phyloP scores from a whole-genome alignment of 53 echinoderm and acorn worm species.

The Apostichopus leukothele region DNA sequence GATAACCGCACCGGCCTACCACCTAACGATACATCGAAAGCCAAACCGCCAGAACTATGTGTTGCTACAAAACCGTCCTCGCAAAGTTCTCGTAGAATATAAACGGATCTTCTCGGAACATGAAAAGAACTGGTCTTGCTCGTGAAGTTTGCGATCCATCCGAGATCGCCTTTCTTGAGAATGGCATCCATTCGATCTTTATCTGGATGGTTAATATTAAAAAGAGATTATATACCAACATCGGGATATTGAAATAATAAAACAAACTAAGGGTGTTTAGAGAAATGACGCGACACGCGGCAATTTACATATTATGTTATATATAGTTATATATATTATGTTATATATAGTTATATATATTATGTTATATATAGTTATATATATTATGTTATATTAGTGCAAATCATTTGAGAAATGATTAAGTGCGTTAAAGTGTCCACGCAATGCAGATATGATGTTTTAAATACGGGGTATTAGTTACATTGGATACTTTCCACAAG shows the following conservation, averaged over 20 bases:
- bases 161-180: neutral
- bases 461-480: too few species aligned
- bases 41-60: constrained; percentile 5
- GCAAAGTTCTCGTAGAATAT: constrained; percentile 25
- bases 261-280: neutral
- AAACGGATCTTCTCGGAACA: neutral
- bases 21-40: constrained; percentile 35
- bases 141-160: constrained; percentile 4
- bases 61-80: constrained; percentile 29
- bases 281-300: too few species aligned
- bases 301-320: too few species aligned
- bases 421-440: too few species aligned
- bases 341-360: too few species aligned
- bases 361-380: too few species aligned
- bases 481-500: too few species aligned
- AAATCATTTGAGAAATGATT: too few species aligned
- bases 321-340: too few species aligned
- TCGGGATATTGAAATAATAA: neutral
- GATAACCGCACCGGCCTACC: constrained; percentile 41
- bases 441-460: too few species aligned
- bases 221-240: too few species aligned
- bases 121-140: constrained; percentile 26
- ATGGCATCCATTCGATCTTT: constrained; percentile 21
- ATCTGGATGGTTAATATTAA: neutral
- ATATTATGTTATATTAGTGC: too few species aligned